Base-by-base conservation (phyloP, 2,797 vertebrate species). In the Oryzias dopingdopingensis region DNA sequence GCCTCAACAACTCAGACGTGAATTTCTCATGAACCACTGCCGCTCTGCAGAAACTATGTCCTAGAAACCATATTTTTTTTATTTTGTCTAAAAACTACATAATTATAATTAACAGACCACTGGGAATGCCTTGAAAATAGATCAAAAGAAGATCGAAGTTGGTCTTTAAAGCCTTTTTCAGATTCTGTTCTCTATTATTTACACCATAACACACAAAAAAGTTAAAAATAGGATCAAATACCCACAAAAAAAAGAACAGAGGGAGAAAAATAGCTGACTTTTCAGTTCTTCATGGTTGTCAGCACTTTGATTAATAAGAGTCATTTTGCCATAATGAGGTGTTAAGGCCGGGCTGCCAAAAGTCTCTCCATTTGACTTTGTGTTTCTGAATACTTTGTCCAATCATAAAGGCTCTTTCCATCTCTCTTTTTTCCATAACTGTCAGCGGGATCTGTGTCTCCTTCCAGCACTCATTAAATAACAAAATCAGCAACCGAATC, bases 321-420 rank as follows among this genome's bases (percentile, higher is more conserved):
- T 77, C 74, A 83, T 88, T 90, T 90, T 44, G 10, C 72, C 63
- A 72, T 90, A 90, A 92, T 89, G 88, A 90, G 83, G 79, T 84
- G 83, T 83, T 80, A 83, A 90, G 79, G 18, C 56, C 79, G 75
- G 77, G 77, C 84, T 85, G 82, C 81, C 79, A 80, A 76, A 82
- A 83, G 68, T 66, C 65, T 84, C 81, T 85, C 76, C 50, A 45
- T 88, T 86, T 88, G 77, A 68, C 77, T 82, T 72, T 79, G 74
- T 78, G 77, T 69, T 70, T 74, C 69, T 44, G 65, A 81, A 75
- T 77, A 66, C 79, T 85, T 79, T 79, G 79, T 84, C 83, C 83
- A 88, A 89, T 89, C 86, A 88, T 76, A 82, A 66, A 78, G 72
- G 68, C 51, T 46, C 24, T 49, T 49, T 63, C 52, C 20, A 52